These are phyloP conservation scores for Toxotes chatareus DNA, from an alignment of 2,113 vertebrate genomes.

Conservation along the genomic window DNA sequence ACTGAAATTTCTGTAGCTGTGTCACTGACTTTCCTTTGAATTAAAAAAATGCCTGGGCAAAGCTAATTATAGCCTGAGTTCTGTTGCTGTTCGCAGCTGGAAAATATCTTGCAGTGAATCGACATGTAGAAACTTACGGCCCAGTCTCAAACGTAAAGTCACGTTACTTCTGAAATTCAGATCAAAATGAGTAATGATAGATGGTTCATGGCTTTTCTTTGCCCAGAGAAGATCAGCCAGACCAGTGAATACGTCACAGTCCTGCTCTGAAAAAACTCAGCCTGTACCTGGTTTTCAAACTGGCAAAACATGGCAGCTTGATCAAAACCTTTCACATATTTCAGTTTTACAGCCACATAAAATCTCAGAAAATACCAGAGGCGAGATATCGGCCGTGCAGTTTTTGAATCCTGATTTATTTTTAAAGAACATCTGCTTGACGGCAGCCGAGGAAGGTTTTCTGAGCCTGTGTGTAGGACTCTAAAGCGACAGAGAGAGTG, in stretches of 20 bases:
- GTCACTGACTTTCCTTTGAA: background rate
- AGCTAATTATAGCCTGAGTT: background rate
- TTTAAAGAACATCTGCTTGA: slow-evolving; percentile 30
- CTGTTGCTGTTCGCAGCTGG: background rate
- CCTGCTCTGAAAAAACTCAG: background rate
- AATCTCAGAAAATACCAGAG: background rate
- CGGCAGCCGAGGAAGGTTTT: background rate
- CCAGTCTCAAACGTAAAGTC: background rate
- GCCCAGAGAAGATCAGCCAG: background rate
- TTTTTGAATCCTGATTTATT: slow-evolving; percentile 16
- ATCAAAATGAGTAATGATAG: background rate
- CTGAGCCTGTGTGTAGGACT: background rate
- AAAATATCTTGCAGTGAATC: background rate
- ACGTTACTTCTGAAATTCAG: background rate
- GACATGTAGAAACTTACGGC: background rate
- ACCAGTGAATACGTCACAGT: background rate
- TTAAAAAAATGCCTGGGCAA: background rate
- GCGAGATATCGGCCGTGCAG: background rate
- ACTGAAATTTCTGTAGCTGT: background rate
- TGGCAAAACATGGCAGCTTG: background rate
- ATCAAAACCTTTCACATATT: background rate
- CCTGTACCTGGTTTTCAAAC: background rate
- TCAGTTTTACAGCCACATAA: background rate
- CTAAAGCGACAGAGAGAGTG: background rate
- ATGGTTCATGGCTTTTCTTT: background rate